Percentiles rank a stretch among this genome's conserved stretches.
phyloP scores from a whole-genome alignment of 2,113 vertebrate genomes.

The Cyprinodon variegatus region DNA sequence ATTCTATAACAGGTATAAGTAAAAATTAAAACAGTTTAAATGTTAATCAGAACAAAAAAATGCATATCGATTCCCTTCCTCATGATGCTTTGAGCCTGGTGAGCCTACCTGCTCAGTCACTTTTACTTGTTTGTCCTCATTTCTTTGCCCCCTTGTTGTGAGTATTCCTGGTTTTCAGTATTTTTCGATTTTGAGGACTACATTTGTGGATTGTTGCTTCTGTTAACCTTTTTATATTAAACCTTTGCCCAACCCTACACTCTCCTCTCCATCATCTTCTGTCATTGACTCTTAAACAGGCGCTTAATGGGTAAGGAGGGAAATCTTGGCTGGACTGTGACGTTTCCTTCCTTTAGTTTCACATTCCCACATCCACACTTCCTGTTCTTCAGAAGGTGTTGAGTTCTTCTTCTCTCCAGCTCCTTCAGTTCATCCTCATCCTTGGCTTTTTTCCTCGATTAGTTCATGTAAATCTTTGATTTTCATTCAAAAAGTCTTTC shows the following conservation, averaged over 20 bases:
- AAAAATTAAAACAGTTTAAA: background rate
- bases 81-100: background rate
- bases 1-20: background rate
- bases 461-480: too few species aligned
- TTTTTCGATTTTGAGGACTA: background rate
- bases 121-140: too few species aligned
- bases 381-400: background rate
- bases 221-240: background rate
- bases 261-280: conserved; percentile 14
- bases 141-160: too few species aligned
- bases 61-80: background rate
- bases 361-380: background rate
- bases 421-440: too few species aligned
- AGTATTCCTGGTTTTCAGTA: too few species aligned
- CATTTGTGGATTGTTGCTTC: background rate
- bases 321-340: conserved; percentile 49
- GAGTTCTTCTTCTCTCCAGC: too few species aligned
- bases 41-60: background rate
- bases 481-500: too few species aligned
- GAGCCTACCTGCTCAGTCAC: background rate
- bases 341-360: background rate
- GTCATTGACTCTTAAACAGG: conserved; percentile 40
- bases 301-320: conserved; percentile 40
- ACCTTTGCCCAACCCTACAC: background rate
- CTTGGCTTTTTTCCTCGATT: too few species aligned